These are phyloP conservation scores for Globicephala melas DNA, from an alignment of 2,113 vertebrate species.

Conservation along the genomic window DNA sequence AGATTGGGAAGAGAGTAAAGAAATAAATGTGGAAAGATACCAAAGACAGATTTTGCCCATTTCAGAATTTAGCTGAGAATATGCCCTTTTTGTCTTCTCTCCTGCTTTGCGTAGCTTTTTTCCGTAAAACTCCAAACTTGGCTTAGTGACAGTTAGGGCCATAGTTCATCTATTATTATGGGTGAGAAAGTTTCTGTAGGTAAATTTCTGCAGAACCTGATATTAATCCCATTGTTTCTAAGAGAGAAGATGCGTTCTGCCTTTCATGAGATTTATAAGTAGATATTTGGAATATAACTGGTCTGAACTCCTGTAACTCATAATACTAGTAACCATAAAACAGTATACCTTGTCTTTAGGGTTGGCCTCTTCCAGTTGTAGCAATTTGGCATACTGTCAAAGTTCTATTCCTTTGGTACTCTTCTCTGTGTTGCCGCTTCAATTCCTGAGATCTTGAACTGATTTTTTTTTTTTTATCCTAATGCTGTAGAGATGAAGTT, in stretches of 20 bases:
- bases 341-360: background rate
- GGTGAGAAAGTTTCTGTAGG: background rate
- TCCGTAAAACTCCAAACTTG: background rate
- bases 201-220: background rate
- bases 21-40: background rate
- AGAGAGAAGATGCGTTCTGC: background rate
- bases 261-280: background rate
- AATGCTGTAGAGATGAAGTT: background rate
- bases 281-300: background rate
- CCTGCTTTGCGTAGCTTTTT: background rate
- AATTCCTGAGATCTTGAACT: background rate
- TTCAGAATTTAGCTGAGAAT: background rate
- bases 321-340: background rate
- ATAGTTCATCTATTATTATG: background rate
- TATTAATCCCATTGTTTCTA: background rate
- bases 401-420: background rate
- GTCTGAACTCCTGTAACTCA: background rate
- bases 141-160: background rate
- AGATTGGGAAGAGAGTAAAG: background rate
- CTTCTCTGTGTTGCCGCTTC: background rate
- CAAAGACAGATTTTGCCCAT: background rate
- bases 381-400: background rate
- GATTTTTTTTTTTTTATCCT: background rate
- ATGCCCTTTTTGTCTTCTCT: background rate
- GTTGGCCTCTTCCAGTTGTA: background rate